These are phyloP conservation scores for Chromobotia macracanthus DNA, from an alignment of 2,797 vertebrate genomes.

Conservation along the genomic window DNA sequence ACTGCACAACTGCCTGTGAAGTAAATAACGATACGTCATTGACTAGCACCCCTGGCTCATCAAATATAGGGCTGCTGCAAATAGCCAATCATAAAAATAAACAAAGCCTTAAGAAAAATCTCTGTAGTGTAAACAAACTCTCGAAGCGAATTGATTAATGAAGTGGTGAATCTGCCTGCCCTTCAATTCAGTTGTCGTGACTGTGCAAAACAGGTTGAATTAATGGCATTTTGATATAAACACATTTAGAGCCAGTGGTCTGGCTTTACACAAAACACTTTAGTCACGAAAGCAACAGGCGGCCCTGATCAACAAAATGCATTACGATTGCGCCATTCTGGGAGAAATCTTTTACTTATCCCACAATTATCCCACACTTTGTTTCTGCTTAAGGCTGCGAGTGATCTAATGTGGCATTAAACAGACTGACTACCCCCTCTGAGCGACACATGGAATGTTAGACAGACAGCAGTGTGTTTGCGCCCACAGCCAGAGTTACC, in stretches of 20 bases:
- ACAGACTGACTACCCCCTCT: slow-evolving; percentile 4
- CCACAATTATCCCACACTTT: neutral
- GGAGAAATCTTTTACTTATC: slow-evolving; percentile 14
- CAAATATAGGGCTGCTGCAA: slow-evolving; percentile 16
- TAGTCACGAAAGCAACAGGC: slow-evolving; percentile 37
- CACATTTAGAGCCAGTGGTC: slow-evolving; percentile 1
- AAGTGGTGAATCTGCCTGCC: slow-evolving; percentile 44
- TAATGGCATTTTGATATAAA: slow-evolving; percentile 47
- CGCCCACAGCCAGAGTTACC: slow-evolving; percentile 19
- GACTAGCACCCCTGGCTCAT: slow-evolving; percentile 4
- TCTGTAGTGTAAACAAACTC: neutral
- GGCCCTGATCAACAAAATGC: slow-evolving; percentile 22
- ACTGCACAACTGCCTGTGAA: slow-evolving; percentile 1
- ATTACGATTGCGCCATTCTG: slow-evolving; percentile 11
- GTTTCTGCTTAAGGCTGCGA: slow-evolving; percentile 2
- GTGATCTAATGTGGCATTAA: slow-evolving; percentile 15
- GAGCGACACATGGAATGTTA: slow-evolving; percentile 22
- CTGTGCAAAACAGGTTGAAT: slow-evolving; percentile 38
- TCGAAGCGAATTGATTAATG: slow-evolving; percentile 36
- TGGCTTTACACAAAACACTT: slow-evolving; percentile 42
- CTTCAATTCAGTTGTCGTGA: slow-evolving; percentile 39
- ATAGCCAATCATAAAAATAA: slow-evolving; percentile 6
- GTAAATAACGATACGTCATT: slow-evolving; percentile 36
- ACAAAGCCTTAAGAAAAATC: neutral
- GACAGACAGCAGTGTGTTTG: slow-evolving; percentile 7